Evolutionary conservation across 1,140 invertebrate species (phyloP), one percentile per base, ranked within the genome.

Genomic region (Pseudomyrmex cubaensis): DNA sequence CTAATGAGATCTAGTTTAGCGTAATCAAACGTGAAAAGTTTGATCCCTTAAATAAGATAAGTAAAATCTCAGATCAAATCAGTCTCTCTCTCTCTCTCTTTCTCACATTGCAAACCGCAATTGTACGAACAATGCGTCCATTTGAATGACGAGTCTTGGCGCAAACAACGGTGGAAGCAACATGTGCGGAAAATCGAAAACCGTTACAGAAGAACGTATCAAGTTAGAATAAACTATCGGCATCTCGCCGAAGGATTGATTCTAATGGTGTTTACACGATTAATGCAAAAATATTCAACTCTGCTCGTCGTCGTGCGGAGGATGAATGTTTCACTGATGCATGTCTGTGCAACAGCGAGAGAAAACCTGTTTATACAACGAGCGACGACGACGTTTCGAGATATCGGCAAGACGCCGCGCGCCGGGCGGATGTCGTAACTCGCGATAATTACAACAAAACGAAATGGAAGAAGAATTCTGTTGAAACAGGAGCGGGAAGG

Each of bases 171-270:
- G 20, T 15, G 22, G 52, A 25, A 70, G 10, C 20, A 20, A 70
- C 54, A 25, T 46, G 20, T 22, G 66, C n/a, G 57, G 64, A 70
- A 78, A 78, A 78, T 70, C 44, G 64, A 78, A 70, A 78, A 25
- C 22, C 52, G 35, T 4, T 12, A 48, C 52, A 56, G 69, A 52
- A 46, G 46, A 76, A 35, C 46, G 22, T 54, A 67, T 66, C 15
- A 48, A 20, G 63, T 7, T 46, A 35, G 35, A 35, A 35, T 35
- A 35, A 35, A 35, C 35, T 35, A 35, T 57, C 63, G n/a, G 4
- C 12, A 4, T 54, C 56, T 15, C 10, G 25, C n/a, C 12, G 2
- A 25, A 59, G 10, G 44, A 70, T 57, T 67, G 35, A 59, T 57
- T 2, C 44, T 59, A 17, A 57, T 69, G 22, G 35, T 15, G 35